phyloP scores from a whole-genome alignment of 2,888 invertebrate genomes.

The Cheiracanthium punctorium region DNA sequence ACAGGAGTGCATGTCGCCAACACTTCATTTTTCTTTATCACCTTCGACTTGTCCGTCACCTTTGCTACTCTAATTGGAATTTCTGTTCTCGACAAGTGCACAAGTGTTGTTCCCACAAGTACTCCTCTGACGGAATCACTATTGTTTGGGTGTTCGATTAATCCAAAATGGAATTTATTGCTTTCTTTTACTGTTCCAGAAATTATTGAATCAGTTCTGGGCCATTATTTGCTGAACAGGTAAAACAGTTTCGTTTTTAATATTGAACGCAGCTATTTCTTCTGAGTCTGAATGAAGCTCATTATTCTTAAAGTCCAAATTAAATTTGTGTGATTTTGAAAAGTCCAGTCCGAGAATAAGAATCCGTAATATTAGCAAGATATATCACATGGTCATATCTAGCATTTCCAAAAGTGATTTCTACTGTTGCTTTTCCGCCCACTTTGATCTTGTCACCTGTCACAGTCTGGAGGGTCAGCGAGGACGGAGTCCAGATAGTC shows the following conservation, averaged over 20 bases:
- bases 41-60: too few relatives aligned
- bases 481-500: neutral
- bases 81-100: too few relatives aligned
- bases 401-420: neutral
- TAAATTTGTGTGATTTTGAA: neutral
- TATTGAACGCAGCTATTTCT: neutral
- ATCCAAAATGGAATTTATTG: too few relatives aligned
- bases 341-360: slow-evolving; percentile 4
- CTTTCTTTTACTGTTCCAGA: too few relatives aligned
- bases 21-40: too few relatives aligned
- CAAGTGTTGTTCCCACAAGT: too few relatives aligned
- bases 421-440: neutral
- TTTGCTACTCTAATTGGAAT: too few relatives aligned
- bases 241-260: neutral
- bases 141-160: too few relatives aligned
- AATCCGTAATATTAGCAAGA: neutral
- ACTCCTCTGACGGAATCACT: too few relatives aligned
- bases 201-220: neutral
- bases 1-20: too few relatives aligned
- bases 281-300: neutral
- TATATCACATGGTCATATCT: neutral
- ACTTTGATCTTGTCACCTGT: slow-evolving; percentile 4
- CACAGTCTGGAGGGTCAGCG: neutral
- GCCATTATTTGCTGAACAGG: neutral
- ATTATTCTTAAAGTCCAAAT: neutral